Evolutionary conservation across 2,797 vertebrate genomes (phyloP), one percentile per base, ranked within the genome.

Genomic region (Cercopithecus hamlyni): DNA sequence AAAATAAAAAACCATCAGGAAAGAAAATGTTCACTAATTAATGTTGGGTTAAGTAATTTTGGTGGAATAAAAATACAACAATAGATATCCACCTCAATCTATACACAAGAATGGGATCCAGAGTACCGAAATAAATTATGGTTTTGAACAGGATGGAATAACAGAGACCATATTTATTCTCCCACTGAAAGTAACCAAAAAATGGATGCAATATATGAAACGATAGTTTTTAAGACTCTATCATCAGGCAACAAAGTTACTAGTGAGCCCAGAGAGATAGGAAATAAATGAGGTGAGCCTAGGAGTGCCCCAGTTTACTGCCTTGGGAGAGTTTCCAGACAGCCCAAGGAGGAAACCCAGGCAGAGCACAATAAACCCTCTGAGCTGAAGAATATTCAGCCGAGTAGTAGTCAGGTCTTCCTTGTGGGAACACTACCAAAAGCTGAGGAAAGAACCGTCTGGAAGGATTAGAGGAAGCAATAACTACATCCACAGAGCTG

Each of bases 41-140:
- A 30, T 50, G 5, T 72, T 80, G 33, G 20, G 26, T 13, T 89
- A 75, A 75, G 5, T 92, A 30, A 55, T 75, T 82, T 48, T 50
- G 20, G 30, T 89, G 45, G 67, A 90, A 50, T 64, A 27, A 89
- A 95, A 92, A 90, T 36, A 70, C 58, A n/a, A 86, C 70, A 96
- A 64, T 41, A 36, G 22, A 82, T 77, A 55, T 24, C 89, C 10
- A 30, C 20, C 7, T 89, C 33, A 76, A 22, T 85, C 64, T 50
- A 39, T 86, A n/a, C 43, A 41, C 11, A 72, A 82, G 48, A 82
- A 87, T 45, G 17, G 30, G 55, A 81, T 73, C 33, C 30, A 73
- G 58, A 64, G 43, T n/a, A 85, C 55, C 36, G 30, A 24, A 64
- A 88, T 17, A 93, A 77, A 55, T 87, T 50, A 76, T 1, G 17